These are phyloP conservation scores for Triplophysa tibetana DNA, from an alignment of 2,113 vertebrate species.

Conservation along the genomic window DNA sequence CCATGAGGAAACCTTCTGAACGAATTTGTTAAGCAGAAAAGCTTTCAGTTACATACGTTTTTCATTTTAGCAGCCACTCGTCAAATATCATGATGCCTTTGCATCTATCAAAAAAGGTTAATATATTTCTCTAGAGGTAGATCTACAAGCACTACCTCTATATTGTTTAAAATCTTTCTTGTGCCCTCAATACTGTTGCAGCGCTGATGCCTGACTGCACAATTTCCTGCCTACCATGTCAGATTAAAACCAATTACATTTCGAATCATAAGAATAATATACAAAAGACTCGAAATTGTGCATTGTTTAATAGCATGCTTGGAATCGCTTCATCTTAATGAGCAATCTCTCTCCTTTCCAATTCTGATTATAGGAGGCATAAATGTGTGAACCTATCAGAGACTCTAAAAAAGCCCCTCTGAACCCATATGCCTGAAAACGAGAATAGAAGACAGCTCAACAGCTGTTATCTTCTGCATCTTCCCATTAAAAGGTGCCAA, in stretches of 20 bases:
- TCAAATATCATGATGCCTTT: constrained; percentile 46
- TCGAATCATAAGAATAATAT: constrained; percentile 30
- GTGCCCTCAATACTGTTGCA: constrained; percentile 50
- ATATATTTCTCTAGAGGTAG: constrained; percentile 30
- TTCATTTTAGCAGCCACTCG: constrained; percentile 45
- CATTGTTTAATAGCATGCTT: constrained; percentile 31
- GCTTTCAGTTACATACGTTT: constrained; percentile 39
- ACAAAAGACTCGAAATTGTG: constrained; percentile 5
- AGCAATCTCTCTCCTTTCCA: background rate
- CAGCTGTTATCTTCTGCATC: background rate
- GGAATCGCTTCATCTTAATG: constrained; percentile 12
- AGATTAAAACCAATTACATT: constrained; percentile 53
- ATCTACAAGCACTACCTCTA: constrained; percentile 45
- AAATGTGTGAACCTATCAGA: constrained; percentile 24
- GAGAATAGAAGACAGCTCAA: background rate
- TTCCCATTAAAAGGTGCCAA: constrained; percentile 57
- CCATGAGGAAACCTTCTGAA: constrained; percentile 10
- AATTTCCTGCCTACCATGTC: constrained; percentile 56
- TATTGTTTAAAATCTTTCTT: constrained; percentile 41
- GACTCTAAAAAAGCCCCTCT: background rate
- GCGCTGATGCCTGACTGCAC: constrained; percentile 45
- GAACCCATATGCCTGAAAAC: constrained; percentile 13
- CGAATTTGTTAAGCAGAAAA: constrained; percentile 25
- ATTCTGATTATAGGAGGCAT: constrained; percentile 17
- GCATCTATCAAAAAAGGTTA: constrained; percentile 29